Base-by-base conservation (phyloP, 2,797 vertebrate species). In the Tympanoctomys barrerae region DNA sequence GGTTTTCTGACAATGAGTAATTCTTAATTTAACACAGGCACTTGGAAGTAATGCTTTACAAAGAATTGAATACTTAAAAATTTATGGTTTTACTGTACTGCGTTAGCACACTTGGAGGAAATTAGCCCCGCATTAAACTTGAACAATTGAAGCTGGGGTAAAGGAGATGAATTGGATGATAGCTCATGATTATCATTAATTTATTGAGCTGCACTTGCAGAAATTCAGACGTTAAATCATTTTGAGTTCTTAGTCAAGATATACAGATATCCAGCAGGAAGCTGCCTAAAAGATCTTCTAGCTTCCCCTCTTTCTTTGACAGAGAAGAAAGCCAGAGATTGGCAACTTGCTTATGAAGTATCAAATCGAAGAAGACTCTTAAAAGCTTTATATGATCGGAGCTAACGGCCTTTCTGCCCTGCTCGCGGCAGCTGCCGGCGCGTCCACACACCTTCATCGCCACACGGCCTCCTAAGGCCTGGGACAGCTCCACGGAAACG, bases 21-120 rank as follows among this genome's bases (percentile, higher is more conserved):
- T n/a, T 82, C 61, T 89, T 85, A 36, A 83, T 79, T 83, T 80
- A 90, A 78, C 11, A 52, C 16, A 85, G 28, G 9, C 61, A 52
- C 82, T 89, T 92, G 42, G 82, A 92, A 94, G n/a, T 79, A 4
- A 57, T 64, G 24, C 77, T 91, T 92, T 91, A 28, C 68, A 70
- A 80, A 86, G 11, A 75, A 86, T 86, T 54, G n/a, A 87, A 10
- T 64, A 81, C 24, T 88, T 87, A 90, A 88, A 57, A 82, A 94
- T 57, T 73, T 80, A 70, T 79, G 77, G 28, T 42, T 79, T 28
- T 59, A 64, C 78, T 42, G 73, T 86, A 33, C 10, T 33, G 19
- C 54, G 28, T 52, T 94, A 62, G 42, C 19, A 92, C 62, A 66
- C 79, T 62, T 22, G 62, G 91, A 92, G n/a, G 75, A 82, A 97